Evolutionary conservation across 2,797 vertebrate genomes (phyloP).

Genomic region (Alectoris magna): DNA sequence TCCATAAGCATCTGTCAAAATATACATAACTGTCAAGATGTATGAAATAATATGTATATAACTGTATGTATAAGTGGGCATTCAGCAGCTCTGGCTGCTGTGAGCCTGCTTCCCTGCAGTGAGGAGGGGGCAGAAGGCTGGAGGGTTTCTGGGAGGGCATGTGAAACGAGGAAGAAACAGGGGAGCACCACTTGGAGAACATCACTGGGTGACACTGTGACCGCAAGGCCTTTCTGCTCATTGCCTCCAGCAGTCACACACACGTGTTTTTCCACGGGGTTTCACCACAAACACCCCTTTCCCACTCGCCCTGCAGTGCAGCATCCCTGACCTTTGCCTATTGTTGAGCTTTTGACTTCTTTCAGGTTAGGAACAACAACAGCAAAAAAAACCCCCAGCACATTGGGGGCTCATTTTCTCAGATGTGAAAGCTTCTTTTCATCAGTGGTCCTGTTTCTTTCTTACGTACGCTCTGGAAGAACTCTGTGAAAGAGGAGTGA

Average conservation of each 20-base stretch:
- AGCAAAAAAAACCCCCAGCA: not conserved
- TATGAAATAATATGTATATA: not conserved
- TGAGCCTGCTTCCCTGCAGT: not conserved
- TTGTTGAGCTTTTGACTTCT: not conserved
- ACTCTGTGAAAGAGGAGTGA: fast-evolving
- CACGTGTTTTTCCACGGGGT: not conserved
- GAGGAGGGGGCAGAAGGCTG: not conserved
- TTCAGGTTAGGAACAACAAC: too few relatives aligned
- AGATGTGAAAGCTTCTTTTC: not conserved
- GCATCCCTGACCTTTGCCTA: not conserved
- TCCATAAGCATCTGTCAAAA: not conserved
- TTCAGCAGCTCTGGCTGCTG: not conserved
- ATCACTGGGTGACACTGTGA: fast-evolving
- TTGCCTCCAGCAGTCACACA: not conserved
- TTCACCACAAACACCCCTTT: not conserved
- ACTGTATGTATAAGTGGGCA: not conserved
- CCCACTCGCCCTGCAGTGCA: fast-evolving
- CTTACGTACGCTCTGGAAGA: not conserved
- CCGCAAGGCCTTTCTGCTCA: too few relatives aligned
- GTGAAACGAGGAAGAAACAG: not conserved
- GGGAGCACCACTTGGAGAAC: not conserved
- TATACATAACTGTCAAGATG: not conserved
- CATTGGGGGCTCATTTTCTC: not conserved
- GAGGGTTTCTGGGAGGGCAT: too few relatives aligned
- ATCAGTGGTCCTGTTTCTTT: not conserved